Percentiles rank a stretch among this genome's conserved stretches.
phyloP scores from a whole-genome alignment of 2,113 vertebrate genomes.

The Poeciliopsis turrubarensis region DNA sequence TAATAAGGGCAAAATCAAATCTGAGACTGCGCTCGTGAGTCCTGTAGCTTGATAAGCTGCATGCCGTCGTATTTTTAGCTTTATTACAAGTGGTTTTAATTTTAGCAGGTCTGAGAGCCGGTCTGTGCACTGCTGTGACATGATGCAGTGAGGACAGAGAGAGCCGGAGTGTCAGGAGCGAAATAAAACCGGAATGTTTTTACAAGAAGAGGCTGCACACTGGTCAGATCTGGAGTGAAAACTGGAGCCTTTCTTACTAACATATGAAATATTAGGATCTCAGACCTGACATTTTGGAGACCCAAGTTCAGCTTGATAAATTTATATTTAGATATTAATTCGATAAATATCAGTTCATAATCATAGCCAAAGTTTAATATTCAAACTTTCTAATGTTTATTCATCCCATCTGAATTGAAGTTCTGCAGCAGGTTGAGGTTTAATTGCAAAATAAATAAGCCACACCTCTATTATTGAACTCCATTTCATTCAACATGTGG shows the following conservation, averaged over 20 bases:
- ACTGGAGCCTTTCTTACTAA: background rate
- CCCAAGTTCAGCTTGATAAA: background rate
- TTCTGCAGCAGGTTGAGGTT: too few relatives aligned
- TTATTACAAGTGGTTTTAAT: constrained; percentile 58
- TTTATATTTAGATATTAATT: background rate
- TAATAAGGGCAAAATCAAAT: constrained; percentile 17
- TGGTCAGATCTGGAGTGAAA: background rate
- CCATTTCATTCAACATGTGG: too few relatives aligned
- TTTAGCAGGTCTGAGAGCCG: constrained; percentile 44
- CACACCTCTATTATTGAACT: too few relatives aligned
- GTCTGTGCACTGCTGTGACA: constrained; percentile 19
- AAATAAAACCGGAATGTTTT: background rate
- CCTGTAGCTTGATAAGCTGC: constrained; percentile 47
- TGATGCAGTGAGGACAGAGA: constrained; percentile 10
- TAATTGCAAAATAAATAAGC: too few relatives aligned
- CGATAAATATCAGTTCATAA: background rate
- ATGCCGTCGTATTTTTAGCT: constrained; percentile 60
- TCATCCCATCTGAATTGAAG: too few relatives aligned
- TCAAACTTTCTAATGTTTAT: too few relatives aligned
- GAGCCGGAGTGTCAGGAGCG: background rate
- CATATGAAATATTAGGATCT: background rate
- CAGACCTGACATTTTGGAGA: background rate
- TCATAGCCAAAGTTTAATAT: background rate
- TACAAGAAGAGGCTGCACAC: background rate
- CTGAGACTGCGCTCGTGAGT: constrained; percentile 18